Evolutionary conservation across 1,140 invertebrate genomes (phyloP).

Genomic region (Bombus pyrosoma): DNA sequence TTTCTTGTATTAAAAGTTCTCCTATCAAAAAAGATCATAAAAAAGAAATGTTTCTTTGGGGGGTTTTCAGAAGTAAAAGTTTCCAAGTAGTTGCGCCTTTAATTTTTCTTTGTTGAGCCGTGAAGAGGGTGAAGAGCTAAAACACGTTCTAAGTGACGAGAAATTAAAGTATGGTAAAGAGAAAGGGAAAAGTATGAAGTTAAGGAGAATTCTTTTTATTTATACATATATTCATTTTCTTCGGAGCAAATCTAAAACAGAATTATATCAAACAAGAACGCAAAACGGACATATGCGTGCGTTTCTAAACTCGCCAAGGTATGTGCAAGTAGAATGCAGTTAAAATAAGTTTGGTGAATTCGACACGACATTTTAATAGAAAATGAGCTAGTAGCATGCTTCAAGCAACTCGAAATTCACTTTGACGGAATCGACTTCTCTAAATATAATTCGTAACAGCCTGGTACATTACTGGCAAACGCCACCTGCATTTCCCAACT

Average conservation of each 20-base stretch:
- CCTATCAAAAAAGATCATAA: neutral
- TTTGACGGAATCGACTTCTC: slow-evolving; percentile 10
- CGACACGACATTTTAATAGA: neutral
- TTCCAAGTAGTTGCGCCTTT: neutral
- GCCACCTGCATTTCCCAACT: slow-evolving; percentile 20
- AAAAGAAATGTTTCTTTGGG: no score
- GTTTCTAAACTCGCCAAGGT: no score
- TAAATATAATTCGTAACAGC: slow-evolving; percentile 35
- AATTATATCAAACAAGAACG: no score
- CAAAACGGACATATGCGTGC: no score
- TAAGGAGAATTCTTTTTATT: no score
- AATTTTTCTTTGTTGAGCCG: neutral
- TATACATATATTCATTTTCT: no score
- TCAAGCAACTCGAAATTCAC: neutral
- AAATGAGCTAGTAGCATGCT: neutral
- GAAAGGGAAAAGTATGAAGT: neutral
- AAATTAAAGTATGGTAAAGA: neutral
- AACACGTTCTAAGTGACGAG: neutral
- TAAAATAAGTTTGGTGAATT: neutral
- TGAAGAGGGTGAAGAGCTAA: neutral
- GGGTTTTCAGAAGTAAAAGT: no score
- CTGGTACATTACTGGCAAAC: neutral
- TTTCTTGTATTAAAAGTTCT: neutral
- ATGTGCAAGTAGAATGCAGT: no score
- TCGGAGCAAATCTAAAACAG: no score